Conservation (phyloP, 2,888 invertebrate species). For the Sipha maydis region DNA sequence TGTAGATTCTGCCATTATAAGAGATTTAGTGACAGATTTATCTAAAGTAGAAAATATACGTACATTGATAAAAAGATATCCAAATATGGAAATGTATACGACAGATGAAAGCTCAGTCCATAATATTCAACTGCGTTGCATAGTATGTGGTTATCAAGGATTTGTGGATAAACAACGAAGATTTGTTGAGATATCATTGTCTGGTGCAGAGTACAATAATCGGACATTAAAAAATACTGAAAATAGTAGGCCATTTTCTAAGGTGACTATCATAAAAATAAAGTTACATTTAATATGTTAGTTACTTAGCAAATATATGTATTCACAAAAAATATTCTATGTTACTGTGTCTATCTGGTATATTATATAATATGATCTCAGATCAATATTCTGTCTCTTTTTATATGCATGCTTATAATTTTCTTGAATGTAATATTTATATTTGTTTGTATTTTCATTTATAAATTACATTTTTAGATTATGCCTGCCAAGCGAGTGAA, state of each 20-base stretch:
- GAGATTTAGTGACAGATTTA: background rate
- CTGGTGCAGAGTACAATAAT: constrained; percentile 41
- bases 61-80: background rate
- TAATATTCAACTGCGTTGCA: background rate
- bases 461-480: background rate
- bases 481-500: background rate
- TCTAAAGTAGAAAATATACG: constrained; percentile 21
- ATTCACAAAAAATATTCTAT: background rate
- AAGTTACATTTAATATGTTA: background rate
- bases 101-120: background rate
- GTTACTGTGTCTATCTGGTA: background rate
- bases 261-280: background rate
- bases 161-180: background rate
- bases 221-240: constrained; percentile 6
- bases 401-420: background rate
- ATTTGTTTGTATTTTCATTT: background rate
- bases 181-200: constrained; percentile 16
- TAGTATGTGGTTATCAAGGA: constrained; percentile 14
- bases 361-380: background rate
- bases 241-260: background rate
- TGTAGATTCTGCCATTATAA: constrained; percentile 14
- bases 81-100: background rate
- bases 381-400: background rate
- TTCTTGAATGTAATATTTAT: background rate
- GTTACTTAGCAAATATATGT: background rate